phyloP scores from a whole-genome alignment of 2,888 invertebrate species.

The Hypercompe scribonia region DNA sequence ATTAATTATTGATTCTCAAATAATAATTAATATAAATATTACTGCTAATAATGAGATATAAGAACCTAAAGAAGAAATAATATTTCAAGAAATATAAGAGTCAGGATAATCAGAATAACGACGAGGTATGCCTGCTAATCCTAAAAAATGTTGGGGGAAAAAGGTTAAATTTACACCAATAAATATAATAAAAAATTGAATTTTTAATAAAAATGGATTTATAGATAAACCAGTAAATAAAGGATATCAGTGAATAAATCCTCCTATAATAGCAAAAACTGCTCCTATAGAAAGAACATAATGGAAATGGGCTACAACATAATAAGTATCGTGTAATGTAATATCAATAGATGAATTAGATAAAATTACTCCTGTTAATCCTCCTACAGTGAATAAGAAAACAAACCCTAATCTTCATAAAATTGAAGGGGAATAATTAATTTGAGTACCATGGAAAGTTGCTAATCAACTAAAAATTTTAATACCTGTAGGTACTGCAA shows the following conservation, averaged over 20 bases:
- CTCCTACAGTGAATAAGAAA: conserved; percentile 92
- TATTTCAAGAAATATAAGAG: conserved; percentile 88
- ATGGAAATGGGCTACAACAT: conserved; percentile 94
- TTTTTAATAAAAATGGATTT: conserved; percentile 88
- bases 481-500: conserved; percentile 94
- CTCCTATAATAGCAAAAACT: conserved; percentile 92
- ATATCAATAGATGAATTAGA: conserved; percentile 93
- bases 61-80: conserved; percentile 89
- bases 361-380: conserved; percentile 89
- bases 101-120: conserved; percentile 92
- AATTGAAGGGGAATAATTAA: conserved; percentile 86
- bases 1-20: conserved; percentile 87
- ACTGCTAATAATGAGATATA: conserved; percentile 87
- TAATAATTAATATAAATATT: conserved; percentile 87
- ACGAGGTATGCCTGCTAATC: conserved; percentile 88
- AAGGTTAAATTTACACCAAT: conserved; percentile 92
- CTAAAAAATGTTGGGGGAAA: conserved; percentile 92
- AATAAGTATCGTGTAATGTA: conserved; percentile 93
- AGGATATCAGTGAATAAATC: conserved; percentile 91
- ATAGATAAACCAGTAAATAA: conserved; percentile 88
- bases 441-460: conserved; percentile 88
- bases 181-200: conserved; percentile 91
- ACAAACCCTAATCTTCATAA: conserved; percentile 92
- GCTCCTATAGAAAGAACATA: conserved; percentile 93
- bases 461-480: conserved; percentile 93